A percentile compares a stretch with the other conserved stretches of the same genome.
phyloP scores from a whole-genome alignment of 2,797 vertebrate genomes.

The Sebastes aleutianus region DNA sequence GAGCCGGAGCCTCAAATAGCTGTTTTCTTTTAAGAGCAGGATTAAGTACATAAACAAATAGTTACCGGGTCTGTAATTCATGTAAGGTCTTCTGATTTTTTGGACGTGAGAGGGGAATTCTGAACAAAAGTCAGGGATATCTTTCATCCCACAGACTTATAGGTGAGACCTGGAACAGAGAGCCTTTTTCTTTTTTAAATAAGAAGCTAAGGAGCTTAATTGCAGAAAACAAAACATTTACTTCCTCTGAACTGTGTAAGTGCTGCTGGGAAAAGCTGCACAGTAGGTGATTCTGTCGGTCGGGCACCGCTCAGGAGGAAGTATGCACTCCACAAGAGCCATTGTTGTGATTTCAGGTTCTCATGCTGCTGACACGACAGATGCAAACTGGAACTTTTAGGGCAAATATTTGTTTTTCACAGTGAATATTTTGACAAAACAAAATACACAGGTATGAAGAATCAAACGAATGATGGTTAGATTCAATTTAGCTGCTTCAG shows the following conservation, averaged over 20 bases:
- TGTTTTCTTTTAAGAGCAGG: conserved; percentile 65
- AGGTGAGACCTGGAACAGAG: conserved; percentile 35
- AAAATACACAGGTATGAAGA: neutral
- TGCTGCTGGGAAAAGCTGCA: conserved; percentile 48
- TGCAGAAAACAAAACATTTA: conserved; percentile 70
- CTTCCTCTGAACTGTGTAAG: conserved; percentile 63
- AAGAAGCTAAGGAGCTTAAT: conserved; percentile 54
- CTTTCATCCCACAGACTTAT: conserved; percentile 34
- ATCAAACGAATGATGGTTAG: neutral
- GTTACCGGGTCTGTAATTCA: conserved; percentile 49
- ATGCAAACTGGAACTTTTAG: neutral
- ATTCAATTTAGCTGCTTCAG: neutral
- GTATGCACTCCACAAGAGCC: conserved; percentile 7
- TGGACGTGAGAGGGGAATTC: conserved; percentile 57
- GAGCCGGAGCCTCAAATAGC: conserved; percentile 62
- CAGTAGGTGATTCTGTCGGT: conserved; percentile 20
- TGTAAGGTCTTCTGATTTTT: conserved; percentile 3
- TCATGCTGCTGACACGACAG: neutral
- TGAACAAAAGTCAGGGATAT: conserved; percentile 31
- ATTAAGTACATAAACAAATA: conserved; percentile 56
- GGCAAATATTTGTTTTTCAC: too few relatives aligned
- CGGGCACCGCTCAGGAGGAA: conserved; percentile 37
- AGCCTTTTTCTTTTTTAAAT: neutral
- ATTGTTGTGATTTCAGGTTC: conserved; percentile 39
- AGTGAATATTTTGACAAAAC: neutral